Conservation (phyloP, 2,797 vertebrate species). For the Gymnoscopelus microlampas region DNA sequence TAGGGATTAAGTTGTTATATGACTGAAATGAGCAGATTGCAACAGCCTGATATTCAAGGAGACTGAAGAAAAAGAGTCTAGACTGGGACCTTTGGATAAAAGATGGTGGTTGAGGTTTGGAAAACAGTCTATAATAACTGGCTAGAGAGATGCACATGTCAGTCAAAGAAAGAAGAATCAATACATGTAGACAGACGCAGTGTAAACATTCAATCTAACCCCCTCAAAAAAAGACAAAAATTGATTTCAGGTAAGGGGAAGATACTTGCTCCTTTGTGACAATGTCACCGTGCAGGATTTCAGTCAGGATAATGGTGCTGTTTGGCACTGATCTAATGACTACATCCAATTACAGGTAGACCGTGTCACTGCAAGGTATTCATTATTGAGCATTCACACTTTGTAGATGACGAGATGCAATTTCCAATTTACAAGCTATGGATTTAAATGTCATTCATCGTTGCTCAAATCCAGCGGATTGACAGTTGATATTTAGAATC, state of each 20-base stretch:
- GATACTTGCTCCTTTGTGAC: neutral
- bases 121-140: neutral
- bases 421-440: slow-evolving; percentile 37
- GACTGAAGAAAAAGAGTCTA: too few relatives aligned
- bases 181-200: neutral
- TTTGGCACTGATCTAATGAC: slow-evolving; percentile 8
- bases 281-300: neutral
- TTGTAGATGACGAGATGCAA: slow-evolving; percentile 28
- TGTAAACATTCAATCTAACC: neutral
- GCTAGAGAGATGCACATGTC: neutral
- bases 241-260: neutral
- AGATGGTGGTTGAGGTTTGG: too few relatives aligned
- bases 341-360: slow-evolving; percentile 36
- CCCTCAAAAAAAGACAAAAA: neutral
- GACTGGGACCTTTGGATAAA: too few relatives aligned
- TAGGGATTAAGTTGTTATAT: neutral
- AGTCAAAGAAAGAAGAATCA: neutral
- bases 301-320: slow-evolving; percentile 31
- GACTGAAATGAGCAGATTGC: slow-evolving; percentile 4
- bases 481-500: slow-evolving; percentile 67
- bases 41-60: slow-evolving; percentile 1
- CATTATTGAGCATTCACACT: slow-evolving; percentile 21
- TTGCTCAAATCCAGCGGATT: slow-evolving; percentile 38
- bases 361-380: neutral
- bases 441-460: slow-evolving; percentile 63